These are phyloP conservation scores for Argyrosomus japonicus DNA, from an alignment of 2,113 vertebrate species.

Conservation along the genomic window DNA sequence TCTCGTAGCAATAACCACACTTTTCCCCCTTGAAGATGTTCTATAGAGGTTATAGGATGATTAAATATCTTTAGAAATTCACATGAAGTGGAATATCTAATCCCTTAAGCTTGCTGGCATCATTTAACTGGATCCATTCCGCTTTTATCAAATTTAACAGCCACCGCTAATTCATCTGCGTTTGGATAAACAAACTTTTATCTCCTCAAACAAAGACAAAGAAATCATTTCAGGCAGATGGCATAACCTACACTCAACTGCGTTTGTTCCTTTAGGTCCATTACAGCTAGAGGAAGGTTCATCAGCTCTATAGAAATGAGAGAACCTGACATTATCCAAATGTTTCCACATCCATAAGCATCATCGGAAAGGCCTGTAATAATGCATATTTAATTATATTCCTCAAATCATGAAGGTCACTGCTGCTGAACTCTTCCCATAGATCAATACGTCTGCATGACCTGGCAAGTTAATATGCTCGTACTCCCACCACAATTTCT, in stretches of 20 bases:
- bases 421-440: slow-evolving; percentile 52
- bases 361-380: slow-evolving; percentile 56
- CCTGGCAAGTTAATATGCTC: slow-evolving; percentile 57
- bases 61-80: slow-evolving; percentile 34
- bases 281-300: slow-evolving; percentile 24
- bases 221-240: not conserved
- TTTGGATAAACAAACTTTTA: slow-evolving; percentile 38
- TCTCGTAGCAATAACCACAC: slow-evolving; percentile 6
- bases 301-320: slow-evolving; percentile 46
- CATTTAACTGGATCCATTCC: slow-evolving; percentile 25
- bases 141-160: slow-evolving; percentile 28
- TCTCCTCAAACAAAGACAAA: slow-evolving; percentile 23
- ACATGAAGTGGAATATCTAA: slow-evolving; percentile 28
- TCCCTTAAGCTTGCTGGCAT: slow-evolving; percentile 28
- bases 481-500: slow-evolving; percentile 24
- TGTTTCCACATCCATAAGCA: slow-evolving; percentile 64
- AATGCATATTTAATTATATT: slow-evolving; percentile 74
- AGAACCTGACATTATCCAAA: slow-evolving; percentile 68
- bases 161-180: slow-evolving; percentile 13
- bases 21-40: slow-evolving; percentile 2
- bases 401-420: slow-evolving; percentile 70
- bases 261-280: slow-evolving; percentile 41
- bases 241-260: slow-evolving; percentile 24
- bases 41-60: slow-evolving; percentile 13
- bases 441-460: slow-evolving; percentile 73